A percentile compares a stretch with the other conserved stretches of the same genome.
Evolutionary conservation across 2,888 invertebrate genomes (phyloP).

Genomic region (Orgyia antiqua): DNA sequence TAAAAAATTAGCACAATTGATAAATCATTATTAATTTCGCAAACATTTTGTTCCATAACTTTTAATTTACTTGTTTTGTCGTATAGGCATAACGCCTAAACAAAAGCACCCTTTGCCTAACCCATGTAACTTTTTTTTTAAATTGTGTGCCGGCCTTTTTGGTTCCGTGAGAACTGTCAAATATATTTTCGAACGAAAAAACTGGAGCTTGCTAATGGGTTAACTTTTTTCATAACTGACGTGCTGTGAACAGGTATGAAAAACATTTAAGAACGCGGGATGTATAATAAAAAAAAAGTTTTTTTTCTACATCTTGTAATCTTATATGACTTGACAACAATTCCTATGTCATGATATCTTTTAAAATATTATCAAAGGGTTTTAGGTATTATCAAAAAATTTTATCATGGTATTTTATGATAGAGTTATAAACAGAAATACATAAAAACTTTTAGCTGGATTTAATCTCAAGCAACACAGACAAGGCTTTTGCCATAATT

Average conservation of each 20-base stretch:
- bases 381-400: too few species aligned
- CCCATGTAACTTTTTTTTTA: conserved; percentile 21
- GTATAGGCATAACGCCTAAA: too few species aligned
- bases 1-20: too few species aligned
- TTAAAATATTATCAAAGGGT: neutral
- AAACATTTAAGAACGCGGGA: neutral
- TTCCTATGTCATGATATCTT: conserved; percentile 2
- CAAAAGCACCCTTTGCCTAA: conserved; percentile 16
- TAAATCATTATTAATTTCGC: conserved; percentile 11
- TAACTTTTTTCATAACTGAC: conserved; percentile 16
- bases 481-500: too few species aligned
- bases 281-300: conserved; percentile 1
- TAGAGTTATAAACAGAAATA: too few species aligned
- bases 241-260: conserved; percentile 11
- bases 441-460: too few species aligned
- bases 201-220: conserved; percentile 23
- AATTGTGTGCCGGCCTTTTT: conserved; percentile 22
- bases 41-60: conserved; percentile 15
- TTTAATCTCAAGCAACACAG: too few species aligned
- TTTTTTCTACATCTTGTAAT: neutral
- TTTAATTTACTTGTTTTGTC: conserved; percentile 19
- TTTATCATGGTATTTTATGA: too few species aligned
- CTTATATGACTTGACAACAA: conserved; percentile 2
- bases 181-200: conserved; percentile 10
- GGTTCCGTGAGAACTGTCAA: conserved; percentile 30